Evolutionary conservation across 2,113 vertebrate species (phyloP).

Genomic region (Athene cunicularia): DNA sequence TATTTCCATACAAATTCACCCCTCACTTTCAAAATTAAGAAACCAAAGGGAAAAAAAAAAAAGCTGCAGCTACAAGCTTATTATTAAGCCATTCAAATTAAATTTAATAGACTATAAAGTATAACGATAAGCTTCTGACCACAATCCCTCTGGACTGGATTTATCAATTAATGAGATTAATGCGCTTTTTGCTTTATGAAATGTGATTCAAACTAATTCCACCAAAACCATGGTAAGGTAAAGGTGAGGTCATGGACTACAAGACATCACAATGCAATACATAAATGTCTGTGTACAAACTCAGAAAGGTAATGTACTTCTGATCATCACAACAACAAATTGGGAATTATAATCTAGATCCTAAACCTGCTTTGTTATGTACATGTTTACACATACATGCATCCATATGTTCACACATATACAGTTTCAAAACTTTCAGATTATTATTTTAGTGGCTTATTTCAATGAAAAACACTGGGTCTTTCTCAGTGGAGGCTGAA

Average conservation of each 20-base stretch:
- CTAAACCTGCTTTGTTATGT: not conserved
- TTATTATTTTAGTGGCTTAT: not conserved
- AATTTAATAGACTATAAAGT: not conserved
- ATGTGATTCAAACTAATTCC: not conserved
- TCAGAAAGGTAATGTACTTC: not conserved
- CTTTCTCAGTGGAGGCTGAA: not conserved
- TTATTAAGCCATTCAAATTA: not conserved
- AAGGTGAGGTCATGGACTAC: not conserved
- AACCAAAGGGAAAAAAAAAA: not conserved
- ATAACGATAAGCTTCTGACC: not conserved
- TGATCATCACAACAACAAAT: not conserved
- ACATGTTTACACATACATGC: not conserved
- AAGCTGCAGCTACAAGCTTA: not conserved
- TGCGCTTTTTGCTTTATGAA: not conserved
- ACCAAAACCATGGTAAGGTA: not conserved
- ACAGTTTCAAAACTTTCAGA: not conserved
- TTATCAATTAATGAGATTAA: constrained; percentile 26
- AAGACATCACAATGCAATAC: not conserved
- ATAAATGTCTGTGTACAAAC: not conserved
- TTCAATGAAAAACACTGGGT: not conserved
- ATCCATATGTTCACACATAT: not conserved
- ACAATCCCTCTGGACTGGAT: not conserved
- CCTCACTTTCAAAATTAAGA: not conserved
- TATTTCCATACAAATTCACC: not conserved
- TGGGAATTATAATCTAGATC: not conserved